A percentile compares a stretch with the other conserved stretches of the same genome.
Conservation (phyloP, 2,888 invertebrate genomes). For the Acronicta aceris region DNA sequence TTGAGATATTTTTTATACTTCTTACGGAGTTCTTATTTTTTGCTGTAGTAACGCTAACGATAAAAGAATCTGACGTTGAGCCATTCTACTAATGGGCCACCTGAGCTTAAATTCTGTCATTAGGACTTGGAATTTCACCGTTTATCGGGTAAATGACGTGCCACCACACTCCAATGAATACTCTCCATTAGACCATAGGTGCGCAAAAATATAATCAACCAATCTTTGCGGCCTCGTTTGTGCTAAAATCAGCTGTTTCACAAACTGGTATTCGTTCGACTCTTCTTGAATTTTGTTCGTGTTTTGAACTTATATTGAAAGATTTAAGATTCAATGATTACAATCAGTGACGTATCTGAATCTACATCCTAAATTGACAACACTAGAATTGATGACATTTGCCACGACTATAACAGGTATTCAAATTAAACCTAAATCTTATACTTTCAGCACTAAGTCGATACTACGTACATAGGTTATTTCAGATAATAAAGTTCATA, state of each 20-base stretch:
- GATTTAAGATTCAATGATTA: too few species aligned
- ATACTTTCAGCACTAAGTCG: background rate
- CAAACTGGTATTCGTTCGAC: background rate
- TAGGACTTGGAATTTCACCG: slow-evolving; percentile 67
- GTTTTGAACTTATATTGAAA: background rate
- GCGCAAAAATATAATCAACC: slow-evolving; percentile 21
- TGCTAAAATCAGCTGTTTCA: slow-evolving; percentile 1
- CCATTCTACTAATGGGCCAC: slow-evolving; percentile 67
- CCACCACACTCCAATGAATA: slow-evolving; percentile 46
- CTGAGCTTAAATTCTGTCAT: slow-evolving; percentile 70
- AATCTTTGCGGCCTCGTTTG: slow-evolving; percentile 15
- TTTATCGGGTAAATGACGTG: slow-evolving; percentile 59
- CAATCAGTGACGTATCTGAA: too few species aligned
- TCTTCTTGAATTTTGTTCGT: background rate
- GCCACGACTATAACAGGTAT: too few species aligned
- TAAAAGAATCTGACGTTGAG: slow-evolving; percentile 66
- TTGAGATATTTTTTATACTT: slow-evolving; percentile 31
- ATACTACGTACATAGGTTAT: slow-evolving; percentile 3
- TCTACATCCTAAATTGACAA: too few species aligned
- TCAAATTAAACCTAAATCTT: too few species aligned
- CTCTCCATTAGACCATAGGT: slow-evolving; percentile 34
- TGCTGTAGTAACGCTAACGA: slow-evolving; percentile 58
- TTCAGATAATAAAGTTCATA: slow-evolving; percentile 31
- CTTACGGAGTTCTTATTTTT: slow-evolving; percentile 38
- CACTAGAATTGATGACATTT: too few species aligned